phyloP scores from a whole-genome alignment of 1,140 invertebrate species.

The Drosophila nannoptera region DNA sequence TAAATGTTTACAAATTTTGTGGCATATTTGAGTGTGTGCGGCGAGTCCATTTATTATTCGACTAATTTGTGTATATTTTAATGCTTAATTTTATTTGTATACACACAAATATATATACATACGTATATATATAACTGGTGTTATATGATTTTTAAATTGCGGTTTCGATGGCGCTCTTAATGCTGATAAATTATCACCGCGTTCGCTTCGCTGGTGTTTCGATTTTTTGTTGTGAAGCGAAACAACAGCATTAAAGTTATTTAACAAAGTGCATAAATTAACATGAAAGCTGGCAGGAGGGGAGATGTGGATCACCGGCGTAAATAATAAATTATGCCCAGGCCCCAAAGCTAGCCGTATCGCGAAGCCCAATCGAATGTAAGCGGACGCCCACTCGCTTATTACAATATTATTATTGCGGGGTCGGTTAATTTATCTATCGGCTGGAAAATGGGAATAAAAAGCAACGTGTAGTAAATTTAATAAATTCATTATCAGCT shows the following conservation, averaged over 20 bases:
- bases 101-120: neutral
- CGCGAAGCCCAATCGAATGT: neutral
- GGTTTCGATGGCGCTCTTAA: constrained; percentile 33
- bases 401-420: constrained; percentile 41
- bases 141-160: constrained; percentile 46
- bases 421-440: constrained; percentile 45
- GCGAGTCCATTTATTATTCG: constrained; percentile 52
- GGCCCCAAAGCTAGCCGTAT: neutral
- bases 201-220: constrained; percentile 22
- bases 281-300: constrained; percentile 26
- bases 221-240: constrained; percentile 12
- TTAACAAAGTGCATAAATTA: constrained; percentile 74
- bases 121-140: neutral
- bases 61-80: constrained; percentile 60
- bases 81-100: constrained; percentile 21
- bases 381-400: constrained; percentile 22
- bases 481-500: constrained; percentile 77
- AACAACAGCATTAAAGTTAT: constrained; percentile 57
- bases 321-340: constrained; percentile 67
- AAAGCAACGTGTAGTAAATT: constrained; percentile 64
- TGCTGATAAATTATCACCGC: constrained; percentile 39
- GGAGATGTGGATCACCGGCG: constrained; percentile 53
- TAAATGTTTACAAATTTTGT: constrained; percentile 70
- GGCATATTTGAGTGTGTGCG: constrained; percentile 36
- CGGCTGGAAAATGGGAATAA: constrained; percentile 5